phyloP scores from a whole-genome alignment of 2,113 vertebrate genomes.

The Crotalus viridis region DNA sequence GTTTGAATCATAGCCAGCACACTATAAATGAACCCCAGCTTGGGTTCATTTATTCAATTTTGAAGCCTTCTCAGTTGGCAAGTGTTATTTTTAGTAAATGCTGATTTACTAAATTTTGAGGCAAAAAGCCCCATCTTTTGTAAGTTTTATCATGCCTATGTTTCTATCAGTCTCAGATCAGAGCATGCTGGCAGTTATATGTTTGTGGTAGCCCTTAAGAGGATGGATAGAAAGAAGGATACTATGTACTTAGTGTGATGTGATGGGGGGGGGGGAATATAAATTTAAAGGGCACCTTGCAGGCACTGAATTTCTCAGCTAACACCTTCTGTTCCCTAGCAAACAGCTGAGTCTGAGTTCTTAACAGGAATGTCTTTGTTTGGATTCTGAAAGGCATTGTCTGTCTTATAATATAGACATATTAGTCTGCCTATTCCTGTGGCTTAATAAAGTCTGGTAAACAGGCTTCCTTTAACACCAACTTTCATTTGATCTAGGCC shows the following conservation, averaged over 20 bases:
- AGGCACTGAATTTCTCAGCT: neutral
- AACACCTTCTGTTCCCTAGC: neutral
- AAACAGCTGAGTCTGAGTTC: constrained; percentile 19
- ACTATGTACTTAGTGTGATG: neutral
- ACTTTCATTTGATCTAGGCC: neutral
- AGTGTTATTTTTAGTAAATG: constrained; percentile 25
- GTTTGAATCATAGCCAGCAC: neutral
- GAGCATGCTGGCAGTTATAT: neutral
- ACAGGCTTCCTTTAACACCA: neutral
- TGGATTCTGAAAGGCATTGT: constrained; percentile 8
- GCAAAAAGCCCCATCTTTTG: neutral
- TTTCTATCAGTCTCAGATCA: constrained; percentile 2
- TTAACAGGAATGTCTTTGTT: constrained; percentile 19
- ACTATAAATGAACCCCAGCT: neutral
- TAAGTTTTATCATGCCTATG: constrained; percentile 2
- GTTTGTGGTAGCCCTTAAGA: neutral
- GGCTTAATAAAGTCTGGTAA: neutral
- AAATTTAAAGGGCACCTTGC: neutral
- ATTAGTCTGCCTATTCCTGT: neutral
- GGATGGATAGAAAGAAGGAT: neutral
- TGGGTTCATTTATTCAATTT: constrained; percentile 16
- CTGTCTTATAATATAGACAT: neutral
- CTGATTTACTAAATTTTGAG: neutral
- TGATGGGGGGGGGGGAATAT: neutral
- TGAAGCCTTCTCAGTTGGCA: neutral